Base-by-base conservation (phyloP, 2,113 vertebrate genomes). In the Pterocles burchelli region DNA sequence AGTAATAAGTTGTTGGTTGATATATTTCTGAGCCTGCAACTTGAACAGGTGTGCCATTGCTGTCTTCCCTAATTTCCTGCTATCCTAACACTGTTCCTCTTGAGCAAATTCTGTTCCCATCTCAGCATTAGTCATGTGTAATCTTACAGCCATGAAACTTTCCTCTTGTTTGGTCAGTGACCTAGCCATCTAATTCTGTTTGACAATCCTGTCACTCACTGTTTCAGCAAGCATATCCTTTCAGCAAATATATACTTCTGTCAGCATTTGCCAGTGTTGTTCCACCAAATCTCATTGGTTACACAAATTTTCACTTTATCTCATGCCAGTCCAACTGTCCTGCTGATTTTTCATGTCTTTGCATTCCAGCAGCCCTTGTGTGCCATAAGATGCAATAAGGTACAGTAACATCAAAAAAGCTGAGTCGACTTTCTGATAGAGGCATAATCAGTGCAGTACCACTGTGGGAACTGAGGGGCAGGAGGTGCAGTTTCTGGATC, bases 31-130 rank as follows among this genome's bases (percentile, higher is more conserved):
- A 94, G 81, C 48, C 77, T 96, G 43, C 15, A 76, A 31, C 58
- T 95, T 34, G 33, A 92, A 82, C 65, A 95, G 92, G 92, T 95
- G 90, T 89, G 49, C 73, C 28, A 18, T 82, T 79, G 66, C 77
- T 58, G 26, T 73, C 18, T 87, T 82, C 80, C 51, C 14, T 79
- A 54, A 94, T 92, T 92, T 94, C 74, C 70, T 90, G 58, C 90
- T 85, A 26, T 73, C 73, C 87, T 93, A 94, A 76, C 16, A 10
- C 54, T 86, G 45, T 72, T 95, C 34, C 55, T 95, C 45, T 86
- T n/a, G 48, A 93, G 72, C 10, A 92, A 87, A 94, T 89, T 90
- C 71, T 48, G 46, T 92, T 93, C 77, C 45, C 3, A 3, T 92
- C 54, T 83, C 80, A 7, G 3, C 22, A 75, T 96, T 92, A 91